A percentile compares a stretch with the other conserved stretches of the same genome.
Conservation (phyloP, 1,140 invertebrate genomes). For the Temnothorax curvispinosus region DNA sequence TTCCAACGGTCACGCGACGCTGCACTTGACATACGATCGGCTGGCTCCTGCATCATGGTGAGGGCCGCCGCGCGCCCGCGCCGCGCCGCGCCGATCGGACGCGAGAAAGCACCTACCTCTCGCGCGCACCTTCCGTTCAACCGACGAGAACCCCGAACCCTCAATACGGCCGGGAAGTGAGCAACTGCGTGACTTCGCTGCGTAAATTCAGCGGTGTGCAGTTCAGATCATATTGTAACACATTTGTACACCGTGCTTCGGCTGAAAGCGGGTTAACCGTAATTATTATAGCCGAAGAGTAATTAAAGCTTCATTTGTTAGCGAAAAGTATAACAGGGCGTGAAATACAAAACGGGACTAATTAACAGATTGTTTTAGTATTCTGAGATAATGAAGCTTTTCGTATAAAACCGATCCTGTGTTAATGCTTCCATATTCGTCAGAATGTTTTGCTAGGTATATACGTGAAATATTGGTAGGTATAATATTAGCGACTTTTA, state of each 20-base stretch:
- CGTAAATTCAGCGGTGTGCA: not conserved
- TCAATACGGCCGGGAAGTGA: not conserved
- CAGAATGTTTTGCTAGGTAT: not conserved
- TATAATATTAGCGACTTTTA: slow-evolving; percentile 16
- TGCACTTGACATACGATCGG: slow-evolving; percentile 68
- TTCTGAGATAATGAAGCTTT: not conserved
- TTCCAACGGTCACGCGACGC: slow-evolving; percentile 68
- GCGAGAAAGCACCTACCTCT: not conserved
- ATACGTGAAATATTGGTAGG: not conserved
- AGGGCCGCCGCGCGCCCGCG: not conserved
- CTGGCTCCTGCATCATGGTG: slow-evolving; percentile 31
- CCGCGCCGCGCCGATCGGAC: not conserved
- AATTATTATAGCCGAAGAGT: not conserved
- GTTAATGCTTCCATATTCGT: not conserved
- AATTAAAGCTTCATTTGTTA: not conserved
- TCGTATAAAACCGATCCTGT: not conserved
- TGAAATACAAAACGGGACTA: not conserved
- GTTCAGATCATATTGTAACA: not conserved
- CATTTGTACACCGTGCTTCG: not conserved
- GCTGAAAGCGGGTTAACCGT: not conserved
- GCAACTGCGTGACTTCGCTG: slow-evolving; percentile 41
- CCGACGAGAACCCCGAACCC: not conserved
- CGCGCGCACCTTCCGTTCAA: not conserved
- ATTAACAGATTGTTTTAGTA: not conserved
- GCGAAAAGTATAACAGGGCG: not conserved